Evolutionary conservation across 2,797 vertebrate genomes (phyloP).

Genomic region (Micromesistius poutassou): DNA sequence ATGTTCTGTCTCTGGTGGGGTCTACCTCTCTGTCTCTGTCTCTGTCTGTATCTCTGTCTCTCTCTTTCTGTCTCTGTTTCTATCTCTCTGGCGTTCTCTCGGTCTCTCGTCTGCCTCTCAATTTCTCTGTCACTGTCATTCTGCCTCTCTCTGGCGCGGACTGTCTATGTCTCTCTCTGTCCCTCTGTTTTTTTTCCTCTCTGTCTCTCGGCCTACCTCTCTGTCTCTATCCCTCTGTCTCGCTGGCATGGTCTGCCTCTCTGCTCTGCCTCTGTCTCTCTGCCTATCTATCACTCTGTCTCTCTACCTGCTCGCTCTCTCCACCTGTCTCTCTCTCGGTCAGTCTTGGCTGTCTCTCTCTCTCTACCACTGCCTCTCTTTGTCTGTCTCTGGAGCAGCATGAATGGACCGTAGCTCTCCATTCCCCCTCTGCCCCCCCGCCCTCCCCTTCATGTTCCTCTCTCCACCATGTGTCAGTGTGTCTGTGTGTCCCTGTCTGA

Average conservation of each 20-base stretch:
- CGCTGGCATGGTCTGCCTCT: slow-evolving; percentile 32
- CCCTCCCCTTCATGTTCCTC: slow-evolving; percentile 20
- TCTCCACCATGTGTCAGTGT: slow-evolving; percentile 50
- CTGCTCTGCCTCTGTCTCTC: slow-evolving; percentile 21
- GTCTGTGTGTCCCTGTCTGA: slow-evolving; percentile 54
- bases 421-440: slow-evolving; percentile 37
- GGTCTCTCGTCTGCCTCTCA: not conserved
- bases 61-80: slow-evolving; percentile 46
- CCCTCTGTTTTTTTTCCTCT: slow-evolving; percentile 36
- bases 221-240: slow-evolving; percentile 10
- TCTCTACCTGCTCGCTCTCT: slow-evolving; percentile 32
- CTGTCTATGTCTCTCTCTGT: slow-evolving; percentile 38
- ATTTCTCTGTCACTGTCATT: slow-evolving; percentile 27
- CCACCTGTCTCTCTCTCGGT: not conserved
- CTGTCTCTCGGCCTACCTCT: slow-evolving; percentile 38
- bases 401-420: slow-evolving; percentile 62
- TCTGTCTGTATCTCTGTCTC: slow-evolving; percentile 7
- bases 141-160: slow-evolving; percentile 41
- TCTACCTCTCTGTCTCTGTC: slow-evolving; percentile 13
- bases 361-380: slow-evolving; percentile 36
- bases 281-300: slow-evolving; percentile 36
- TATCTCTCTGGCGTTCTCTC: slow-evolving; percentile 39
- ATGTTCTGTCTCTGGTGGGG: slow-evolving; percentile 10
- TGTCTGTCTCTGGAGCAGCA: slow-evolving; percentile 62
- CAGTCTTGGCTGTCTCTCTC: not conserved